Conservation (phyloP, 2,888 invertebrate genomes). For the Caenorhabditis angaria region DNA sequence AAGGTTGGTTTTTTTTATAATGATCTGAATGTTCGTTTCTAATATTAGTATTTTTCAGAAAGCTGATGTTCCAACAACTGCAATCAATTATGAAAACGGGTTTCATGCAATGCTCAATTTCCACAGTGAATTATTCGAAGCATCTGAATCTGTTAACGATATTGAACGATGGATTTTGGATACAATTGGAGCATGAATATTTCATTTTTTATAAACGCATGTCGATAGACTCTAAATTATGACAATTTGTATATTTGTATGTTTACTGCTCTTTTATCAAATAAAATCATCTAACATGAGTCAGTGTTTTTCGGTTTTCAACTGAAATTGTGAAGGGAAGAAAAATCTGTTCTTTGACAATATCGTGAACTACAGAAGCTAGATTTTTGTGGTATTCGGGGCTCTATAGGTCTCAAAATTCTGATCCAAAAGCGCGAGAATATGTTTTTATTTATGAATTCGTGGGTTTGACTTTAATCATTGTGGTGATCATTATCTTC, state of each 20-base stretch:
- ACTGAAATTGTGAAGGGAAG: no score
- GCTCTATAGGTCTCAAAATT: no score
- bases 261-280: no score
- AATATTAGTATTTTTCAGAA: conserved; percentile 21
- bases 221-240: not conserved
- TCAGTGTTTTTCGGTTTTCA: no score
- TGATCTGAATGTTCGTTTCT: not conserved
- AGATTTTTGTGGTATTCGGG: no score
- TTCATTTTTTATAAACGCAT: not conserved
- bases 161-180: not conserved
- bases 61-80: conserved; percentile 65
- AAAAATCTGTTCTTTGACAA: no score
- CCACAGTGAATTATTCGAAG: conserved; percentile 53
- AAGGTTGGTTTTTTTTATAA: conserved; percentile 18
- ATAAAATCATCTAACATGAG: no score
- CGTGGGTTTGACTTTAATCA: no score
- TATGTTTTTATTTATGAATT: no score
- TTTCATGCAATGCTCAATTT: conserved; percentile 66
- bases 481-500: no score
- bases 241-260: not conserved
- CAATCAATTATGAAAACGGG: conserved; percentile 53
- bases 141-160: conserved; percentile 13
- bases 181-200: not conserved
- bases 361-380: no score
- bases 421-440: no score